Conservation (phyloP, 53 echinoderm and acorn worm species). For the Luidia sarsii region DNA sequence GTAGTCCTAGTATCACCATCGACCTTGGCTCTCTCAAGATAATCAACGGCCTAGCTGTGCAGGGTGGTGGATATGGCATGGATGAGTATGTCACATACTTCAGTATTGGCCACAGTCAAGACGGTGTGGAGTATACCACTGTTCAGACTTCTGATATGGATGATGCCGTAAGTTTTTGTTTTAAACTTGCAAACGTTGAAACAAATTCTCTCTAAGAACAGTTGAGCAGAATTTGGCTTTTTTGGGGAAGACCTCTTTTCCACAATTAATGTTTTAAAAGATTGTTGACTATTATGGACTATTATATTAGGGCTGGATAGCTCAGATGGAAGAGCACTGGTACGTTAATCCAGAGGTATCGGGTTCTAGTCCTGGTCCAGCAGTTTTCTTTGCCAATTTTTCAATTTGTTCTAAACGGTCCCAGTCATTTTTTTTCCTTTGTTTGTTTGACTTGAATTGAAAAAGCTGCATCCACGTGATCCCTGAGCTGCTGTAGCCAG, state of each 20-base stretch:
- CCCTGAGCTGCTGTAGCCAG: no score
- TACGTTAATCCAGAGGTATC: no score
- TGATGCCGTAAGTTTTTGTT: constrained; percentile 6
- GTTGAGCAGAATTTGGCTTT: background rate
- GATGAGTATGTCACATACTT: constrained; percentile 69
- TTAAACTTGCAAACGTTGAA: background rate
- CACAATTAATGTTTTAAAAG: background rate
- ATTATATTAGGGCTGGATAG: no score
- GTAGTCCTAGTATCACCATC: constrained; percentile 63
- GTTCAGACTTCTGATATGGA: constrained; percentile 15
- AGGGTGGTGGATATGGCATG: constrained; percentile 66
- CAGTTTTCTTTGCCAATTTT: no score
- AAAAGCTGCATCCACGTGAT: no score
- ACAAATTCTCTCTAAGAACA: background rate
- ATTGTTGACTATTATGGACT: background rate
- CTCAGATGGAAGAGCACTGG: no score
- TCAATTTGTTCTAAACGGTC: no score
- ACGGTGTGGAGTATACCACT: constrained; percentile 48
- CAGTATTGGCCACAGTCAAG: constrained; percentile 60
- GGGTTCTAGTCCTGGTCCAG: no score
- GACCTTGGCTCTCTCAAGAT: constrained; percentile 61
- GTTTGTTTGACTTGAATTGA: no score
- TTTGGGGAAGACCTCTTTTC: background rate
- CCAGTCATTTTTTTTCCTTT: no score
- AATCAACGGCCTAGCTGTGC: constrained; percentile 71